phyloP scores from a whole-genome alignment of 1,140 invertebrate genomes.

The Bombyx mori region ASM3026992v2 NC_085116.1:11046001-11046500 shows the following conservation, averaged over 20 bases:
- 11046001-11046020: constrained; percentile 55
- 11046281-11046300: constrained; percentile 34
- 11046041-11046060: constrained; percentile 37
- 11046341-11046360: constrained; percentile 11
- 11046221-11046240: constrained; percentile 31
- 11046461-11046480: no score
- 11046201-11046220: constrained; percentile 49
- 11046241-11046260: constrained; percentile 31
- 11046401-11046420: no score
- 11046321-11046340: constrained; percentile 29
- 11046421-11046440: no score
- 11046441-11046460: no score
- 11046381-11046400: constrained; percentile 16
- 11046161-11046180: constrained; percentile 58
- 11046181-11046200: constrained; percentile 45
- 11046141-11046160: constrained; percentile 52
- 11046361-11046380: constrained; percentile 27
- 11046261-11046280: constrained; percentile 28
- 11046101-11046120: constrained; percentile 18
- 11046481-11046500: no score
- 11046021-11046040: constrained; percentile 49
- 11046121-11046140: constrained; percentile 32
- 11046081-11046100: constrained; percentile 18
- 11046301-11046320: constrained; percentile 27
- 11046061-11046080: constrained; percentile 26